Conservation (phyloP, 2,888 invertebrate genomes). For the Bembecia ichneumoniformis region DNA sequence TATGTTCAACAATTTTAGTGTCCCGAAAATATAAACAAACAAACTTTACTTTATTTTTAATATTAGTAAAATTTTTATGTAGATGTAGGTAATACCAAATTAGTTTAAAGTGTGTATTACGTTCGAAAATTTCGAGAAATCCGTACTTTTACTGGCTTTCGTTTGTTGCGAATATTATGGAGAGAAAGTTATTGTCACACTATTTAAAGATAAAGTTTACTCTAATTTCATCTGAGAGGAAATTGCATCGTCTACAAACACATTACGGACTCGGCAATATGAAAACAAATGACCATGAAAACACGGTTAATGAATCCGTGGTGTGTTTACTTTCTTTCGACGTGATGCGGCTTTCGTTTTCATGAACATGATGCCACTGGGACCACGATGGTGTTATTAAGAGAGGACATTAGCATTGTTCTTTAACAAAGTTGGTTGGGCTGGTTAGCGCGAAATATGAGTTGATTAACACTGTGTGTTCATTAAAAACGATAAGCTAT, state of each 20-base stretch:
- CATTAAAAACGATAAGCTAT: too few species aligned
- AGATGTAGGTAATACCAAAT: too few species aligned
- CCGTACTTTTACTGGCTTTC: too few species aligned
- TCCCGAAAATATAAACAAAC: too few species aligned
- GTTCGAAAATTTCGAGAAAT: too few species aligned
- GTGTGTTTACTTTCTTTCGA: constrained; percentile 27
- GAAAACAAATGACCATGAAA: constrained; percentile 26
- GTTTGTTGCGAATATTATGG: background rate
- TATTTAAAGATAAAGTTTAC: constrained; percentile 4
- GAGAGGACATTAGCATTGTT: background rate
- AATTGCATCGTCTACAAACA: constrained; percentile 1
- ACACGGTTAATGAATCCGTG: constrained; percentile 27
- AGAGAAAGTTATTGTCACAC: background rate
- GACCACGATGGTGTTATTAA: background rate
- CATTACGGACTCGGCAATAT: constrained; percentile 10
- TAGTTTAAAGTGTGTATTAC: too few species aligned
- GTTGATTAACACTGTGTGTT: too few species aligned
- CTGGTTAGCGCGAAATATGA: too few species aligned
- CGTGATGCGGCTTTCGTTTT: constrained; percentile 44
- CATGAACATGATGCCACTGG: constrained; percentile 13
- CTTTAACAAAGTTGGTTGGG: too few species aligned
- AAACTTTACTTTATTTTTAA: too few species aligned
- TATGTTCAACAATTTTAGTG: too few species aligned
- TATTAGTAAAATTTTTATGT: too few species aligned
- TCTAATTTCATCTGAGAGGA: constrained; percentile 8